These are phyloP conservation scores for Drosophila stalkeri DNA, from an alignment of 2,888 invertebrate genomes.

Conservation along the genomic window DNA sequence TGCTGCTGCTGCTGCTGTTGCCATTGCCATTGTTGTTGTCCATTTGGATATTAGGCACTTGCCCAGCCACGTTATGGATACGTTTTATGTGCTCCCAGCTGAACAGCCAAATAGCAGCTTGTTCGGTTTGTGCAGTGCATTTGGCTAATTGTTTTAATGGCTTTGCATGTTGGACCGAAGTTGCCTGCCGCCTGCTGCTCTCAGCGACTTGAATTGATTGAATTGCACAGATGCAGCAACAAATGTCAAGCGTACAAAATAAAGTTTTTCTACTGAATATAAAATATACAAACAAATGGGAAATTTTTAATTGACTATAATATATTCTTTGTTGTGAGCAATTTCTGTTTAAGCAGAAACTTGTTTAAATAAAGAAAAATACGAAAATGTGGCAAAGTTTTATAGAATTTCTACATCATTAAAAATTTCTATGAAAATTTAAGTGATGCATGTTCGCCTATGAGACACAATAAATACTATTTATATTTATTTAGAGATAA, in stretches of 20 bases:
- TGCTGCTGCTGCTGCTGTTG: background rate
- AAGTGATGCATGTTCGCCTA: background rate
- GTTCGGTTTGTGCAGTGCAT: constrained; percentile 36
- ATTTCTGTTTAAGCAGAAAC: background rate
- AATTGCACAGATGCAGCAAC: constrained; percentile 30
- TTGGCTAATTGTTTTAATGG: constrained; percentile 67
- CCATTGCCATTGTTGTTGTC: constrained; percentile 6
- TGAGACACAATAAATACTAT: background rate
- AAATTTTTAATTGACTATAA: background rate
- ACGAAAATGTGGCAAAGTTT: background rate
- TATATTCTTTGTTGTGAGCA: too few relatives aligned
- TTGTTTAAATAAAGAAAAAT: background rate
- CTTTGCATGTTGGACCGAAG: constrained; percentile 32
- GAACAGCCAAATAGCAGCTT: constrained; percentile 17
- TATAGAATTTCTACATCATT: background rate
- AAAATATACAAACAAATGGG: background rate
- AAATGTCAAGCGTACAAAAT: constrained; percentile 17
- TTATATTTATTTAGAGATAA: too few relatives aligned
- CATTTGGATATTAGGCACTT: constrained; percentile 33
- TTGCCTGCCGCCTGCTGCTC: background rate
- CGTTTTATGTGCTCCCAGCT: constrained; percentile 30
- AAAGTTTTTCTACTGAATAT: background rate
- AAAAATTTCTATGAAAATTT: background rate
- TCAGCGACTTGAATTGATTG: constrained; percentile 22
- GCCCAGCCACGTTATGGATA: constrained; percentile 16